Evolutionary conservation across 1,140 invertebrate genomes (phyloP).

Genomic region (Drosophila kepulauana): DNA sequence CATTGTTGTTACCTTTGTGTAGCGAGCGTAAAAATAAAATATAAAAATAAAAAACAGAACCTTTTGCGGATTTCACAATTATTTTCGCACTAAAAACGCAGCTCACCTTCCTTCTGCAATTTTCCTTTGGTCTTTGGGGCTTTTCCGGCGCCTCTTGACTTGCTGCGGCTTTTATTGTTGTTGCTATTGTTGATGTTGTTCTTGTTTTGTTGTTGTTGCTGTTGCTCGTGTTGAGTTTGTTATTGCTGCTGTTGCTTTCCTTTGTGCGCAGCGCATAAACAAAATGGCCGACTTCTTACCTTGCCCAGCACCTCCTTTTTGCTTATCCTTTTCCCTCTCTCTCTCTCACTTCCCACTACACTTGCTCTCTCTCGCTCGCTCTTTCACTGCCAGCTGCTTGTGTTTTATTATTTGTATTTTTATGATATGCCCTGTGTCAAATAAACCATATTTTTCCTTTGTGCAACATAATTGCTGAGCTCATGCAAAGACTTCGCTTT

Average conservation of each 20-base stretch:
- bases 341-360: constrained; percentile 11
- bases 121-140: constrained; percentile 41
- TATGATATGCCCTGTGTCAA: constrained; percentile 65
- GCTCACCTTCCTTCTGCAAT: constrained; percentile 8
- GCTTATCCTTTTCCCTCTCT: neutral
- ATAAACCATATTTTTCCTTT: constrained; percentile 63
- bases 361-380: constrained; percentile 4
- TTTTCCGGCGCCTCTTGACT: constrained; percentile 72
- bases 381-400: constrained; percentile 33
- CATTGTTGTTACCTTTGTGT: constrained; percentile 70
- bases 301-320: constrained; percentile 31
- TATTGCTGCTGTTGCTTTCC: constrained; percentile 64
- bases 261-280: constrained; percentile 73
- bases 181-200: constrained; percentile 42
- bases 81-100: constrained; percentile 80
- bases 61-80: constrained; percentile 73
- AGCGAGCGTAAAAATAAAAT: constrained; percentile 28
- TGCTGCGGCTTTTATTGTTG: constrained; percentile 42
- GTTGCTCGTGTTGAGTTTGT: constrained; percentile 41
- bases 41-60: constrained; percentile 29
- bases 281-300: constrained; percentile 77
- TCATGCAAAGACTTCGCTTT: constrained; percentile 1
- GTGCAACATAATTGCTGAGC: constrained; percentile 75
- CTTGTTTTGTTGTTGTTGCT: constrained; percentile 32
- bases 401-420: constrained; percentile 82